Evolutionary conservation across 2,113 vertebrate genomes (phyloP), one percentile per base, ranked within the genome.

Genomic region (Thinocorus orbignyianus): DNA sequence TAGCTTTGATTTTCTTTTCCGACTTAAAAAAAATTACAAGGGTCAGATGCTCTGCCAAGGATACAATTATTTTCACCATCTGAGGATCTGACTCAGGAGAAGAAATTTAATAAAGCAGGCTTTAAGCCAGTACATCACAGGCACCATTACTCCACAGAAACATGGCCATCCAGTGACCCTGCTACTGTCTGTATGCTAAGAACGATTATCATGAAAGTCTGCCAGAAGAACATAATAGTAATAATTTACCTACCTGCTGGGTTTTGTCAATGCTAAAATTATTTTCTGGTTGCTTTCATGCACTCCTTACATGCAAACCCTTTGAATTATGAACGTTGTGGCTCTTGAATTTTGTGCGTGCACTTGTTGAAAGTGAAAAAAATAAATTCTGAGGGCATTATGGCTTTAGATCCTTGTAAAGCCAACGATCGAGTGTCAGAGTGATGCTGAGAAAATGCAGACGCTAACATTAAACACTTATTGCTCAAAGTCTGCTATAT

Each of bases 401-500:
- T 13, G 8, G 19, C 15, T 81, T 17, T 62, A 81, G 74, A 66
- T 55, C 42, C 44, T 71, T 55, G n/a, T 42, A 92, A 66, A 93
- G 18, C 8, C 14, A 30, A 28, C 70, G 30, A 62, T 14, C 5
- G 4, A 65, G 23, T 33, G 20, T 85, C 51, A 57, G 31, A 90
- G 39, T 10, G 39, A 71, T 68, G 60, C 54, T 93, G 86, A 96
- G 55, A 93, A 94, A 95, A 87, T 49, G 49, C 70, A 94, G 77
- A 90, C 85, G 44, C 4, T 54, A 90, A 88, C 64, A 83, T 72
- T 42, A 83, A 79, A 78, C 52, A 39, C 28, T 91, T 85, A 66
- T 1, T 80, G 65, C 49, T 88, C n/a, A 28, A 69, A 93, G 90
- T 42, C 73, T 79, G 66, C 37, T 73, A 48, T 39, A 73, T 39